phyloP scores from a whole-genome alignment of 64 coral and sea anemone species.

The Actinia equina region DNA sequence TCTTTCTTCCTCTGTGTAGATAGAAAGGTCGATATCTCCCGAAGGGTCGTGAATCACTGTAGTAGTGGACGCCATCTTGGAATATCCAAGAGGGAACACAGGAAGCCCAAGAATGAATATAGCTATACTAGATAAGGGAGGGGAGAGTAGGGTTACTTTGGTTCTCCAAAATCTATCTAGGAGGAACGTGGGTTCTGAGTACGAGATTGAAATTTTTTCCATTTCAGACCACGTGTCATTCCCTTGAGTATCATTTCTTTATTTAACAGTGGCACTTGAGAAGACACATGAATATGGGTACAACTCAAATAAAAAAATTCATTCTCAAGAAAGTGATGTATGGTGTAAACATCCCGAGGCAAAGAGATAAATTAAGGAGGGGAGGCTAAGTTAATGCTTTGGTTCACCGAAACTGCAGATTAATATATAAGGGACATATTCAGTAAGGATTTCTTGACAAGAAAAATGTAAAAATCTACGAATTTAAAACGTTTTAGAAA shows the following conservation, averaged over 20 bases:
- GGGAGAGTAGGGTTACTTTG: background rate
- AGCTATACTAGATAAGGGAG: too few relatives aligned
- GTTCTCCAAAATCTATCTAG: background rate
- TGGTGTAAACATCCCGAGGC: too few relatives aligned
- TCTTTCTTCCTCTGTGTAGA: conserved; percentile 89
- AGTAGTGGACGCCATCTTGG: conserved; percentile 55
- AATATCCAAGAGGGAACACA: background rate
- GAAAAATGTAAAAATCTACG: background rate
- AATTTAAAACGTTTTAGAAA: too few relatives aligned
- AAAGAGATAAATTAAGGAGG: too few relatives aligned
- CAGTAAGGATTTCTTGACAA: background rate
- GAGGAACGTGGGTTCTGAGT: too few relatives aligned
- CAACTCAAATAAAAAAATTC: too few relatives aligned
- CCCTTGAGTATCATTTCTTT: too few relatives aligned
- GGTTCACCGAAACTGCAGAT: background rate
- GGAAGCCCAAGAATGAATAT: background rate
- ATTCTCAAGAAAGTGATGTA: too few relatives aligned
- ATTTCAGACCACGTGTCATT: too few relatives aligned
- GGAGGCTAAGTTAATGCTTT: background rate
- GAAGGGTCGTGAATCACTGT: conserved; percentile 39
- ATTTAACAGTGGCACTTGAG: too few relatives aligned
- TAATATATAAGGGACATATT: background rate
- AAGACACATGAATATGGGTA: too few relatives aligned
- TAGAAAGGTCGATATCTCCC: conserved; percentile 71
- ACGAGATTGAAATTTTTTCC: too few relatives aligned